Evolutionary conservation across 2,113 vertebrate species (phyloP).

Genomic region (Apistogramma diplotaenia): DNA sequence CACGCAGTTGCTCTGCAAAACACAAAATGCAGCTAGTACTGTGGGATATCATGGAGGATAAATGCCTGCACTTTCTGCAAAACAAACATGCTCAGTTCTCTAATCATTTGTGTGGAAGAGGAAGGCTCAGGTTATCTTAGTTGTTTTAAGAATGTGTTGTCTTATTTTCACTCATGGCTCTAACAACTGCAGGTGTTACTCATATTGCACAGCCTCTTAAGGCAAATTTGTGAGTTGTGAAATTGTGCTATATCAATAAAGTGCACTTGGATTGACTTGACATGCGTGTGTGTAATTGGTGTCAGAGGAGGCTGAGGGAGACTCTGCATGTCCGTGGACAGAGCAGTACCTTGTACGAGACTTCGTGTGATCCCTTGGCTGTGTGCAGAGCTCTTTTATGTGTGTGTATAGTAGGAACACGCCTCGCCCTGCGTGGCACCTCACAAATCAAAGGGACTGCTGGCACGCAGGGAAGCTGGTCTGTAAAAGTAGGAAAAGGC

Average conservation of each 20-base stretch:
- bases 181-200: background rate
- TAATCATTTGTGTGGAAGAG: background rate
- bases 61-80: background rate
- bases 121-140: background rate
- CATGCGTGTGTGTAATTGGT: conserved; percentile 19
- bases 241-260: background rate
- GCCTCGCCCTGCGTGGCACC: conserved; percentile 41
- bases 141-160: background rate
- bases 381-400: conserved; percentile 50
- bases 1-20: background rate
- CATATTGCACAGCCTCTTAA: background rate
- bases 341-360: conserved; percentile 51
- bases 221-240: conserved; percentile 14
- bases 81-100: background rate
- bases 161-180: background rate
- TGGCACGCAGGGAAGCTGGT: conserved; percentile 25
- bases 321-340: conserved; percentile 41
- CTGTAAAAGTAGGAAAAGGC: conserved; percentile 27
- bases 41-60: background rate
- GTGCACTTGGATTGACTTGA: background rate
- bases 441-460: conserved; percentile 57
- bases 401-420: conserved; percentile 53
- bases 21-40: background rate
- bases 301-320: conserved; percentile 12
- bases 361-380: conserved; percentile 34